Evolutionary conservation across 2,797 vertebrate species (phyloP), one percentile per base, ranked within the genome.

Genomic region (Furcifer pardalis): DNA sequence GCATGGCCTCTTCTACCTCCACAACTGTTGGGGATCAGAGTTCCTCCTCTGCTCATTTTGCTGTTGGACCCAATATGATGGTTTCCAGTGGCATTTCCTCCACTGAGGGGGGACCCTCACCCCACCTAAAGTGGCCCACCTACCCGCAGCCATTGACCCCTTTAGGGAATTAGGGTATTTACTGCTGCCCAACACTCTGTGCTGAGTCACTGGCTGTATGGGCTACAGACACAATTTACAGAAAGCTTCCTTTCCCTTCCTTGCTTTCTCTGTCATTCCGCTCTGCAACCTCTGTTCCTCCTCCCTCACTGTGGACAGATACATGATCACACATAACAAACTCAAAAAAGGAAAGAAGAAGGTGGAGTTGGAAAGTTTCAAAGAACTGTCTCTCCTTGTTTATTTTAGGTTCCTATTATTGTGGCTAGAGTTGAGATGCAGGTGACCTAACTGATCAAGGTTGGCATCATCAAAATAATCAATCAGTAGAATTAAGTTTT

Each of bases 351-450:
- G 0, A 19, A 86, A 44, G 52, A 23, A 8, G 4, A 40, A 4
- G 30, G 76, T 13, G 49, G 10, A 63, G 13, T 37, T 21, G 68
- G 56, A 91, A 94, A 94, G 87, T 95, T 94, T 93, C 85, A 69
- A 79, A 89, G 91, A 91, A 84, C 76, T 30, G 85, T 77, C 90
- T 89, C 35, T 89, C 74, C 81, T 63, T 52, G 23, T 76, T 81
- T 7, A 13, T 49, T 46, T 10, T 83, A 60, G 63, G 37, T 86
- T 82, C 79, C 75, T 84, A 82, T 80, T 86, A 82, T 88, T 87
- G 49, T 65, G 84, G 63, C 32, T 46, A 42, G 77, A 85, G 72
- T 88, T 80, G 81, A 49, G 84, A 1, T 13, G 32, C 80, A 77
- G 88, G 77, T 69, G 71, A 56, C 52, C 21, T 56, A 19, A 56